Evolutionary conservation across 2,797 vertebrate genomes (phyloP).

Genomic region (Chromobotia macracanthus): DNA sequence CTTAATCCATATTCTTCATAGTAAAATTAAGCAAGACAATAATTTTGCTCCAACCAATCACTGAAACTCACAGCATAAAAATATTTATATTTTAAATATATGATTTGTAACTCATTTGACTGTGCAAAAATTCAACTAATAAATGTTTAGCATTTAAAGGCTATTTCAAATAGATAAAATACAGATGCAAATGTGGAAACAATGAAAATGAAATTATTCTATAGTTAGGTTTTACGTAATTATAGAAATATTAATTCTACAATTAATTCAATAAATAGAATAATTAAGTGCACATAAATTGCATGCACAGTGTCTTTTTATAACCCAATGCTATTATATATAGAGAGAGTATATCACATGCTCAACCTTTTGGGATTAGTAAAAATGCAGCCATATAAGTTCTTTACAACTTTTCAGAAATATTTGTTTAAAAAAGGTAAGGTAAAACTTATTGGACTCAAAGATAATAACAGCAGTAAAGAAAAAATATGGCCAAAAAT

Average conservation of each 20-base stretch:
- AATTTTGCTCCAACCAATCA: constrained; percentile 73
- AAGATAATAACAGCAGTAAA: not conserved
- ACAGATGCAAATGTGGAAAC: constrained; percentile 56
- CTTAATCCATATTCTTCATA: constrained; percentile 77
- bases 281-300: constrained; percentile 32
- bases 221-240: constrained; percentile 53
- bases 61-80: constrained; percentile 64
- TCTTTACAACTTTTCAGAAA: not conserved
- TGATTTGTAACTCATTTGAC: constrained; percentile 65
- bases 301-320: not conserved
- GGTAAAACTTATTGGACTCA: not conserved
- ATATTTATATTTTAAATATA: constrained; percentile 64
- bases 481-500: not conserved
- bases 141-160: constrained; percentile 70
- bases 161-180: constrained; percentile 62
- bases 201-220: constrained; percentile 58
- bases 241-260: no score
- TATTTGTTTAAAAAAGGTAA: not conserved
- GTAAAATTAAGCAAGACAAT: constrained; percentile 77
- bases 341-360: no score
- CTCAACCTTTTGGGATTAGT: no score
- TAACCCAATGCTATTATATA: not conserved
- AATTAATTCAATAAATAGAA: not conserved
- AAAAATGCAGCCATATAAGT: no score
- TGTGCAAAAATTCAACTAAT: constrained; percentile 70